Percentiles rank a stretch among this genome's conserved stretches.
phyloP scores from a whole-genome alignment of 2,888 invertebrate species.

The Alviniconcha strummeri region DNA sequence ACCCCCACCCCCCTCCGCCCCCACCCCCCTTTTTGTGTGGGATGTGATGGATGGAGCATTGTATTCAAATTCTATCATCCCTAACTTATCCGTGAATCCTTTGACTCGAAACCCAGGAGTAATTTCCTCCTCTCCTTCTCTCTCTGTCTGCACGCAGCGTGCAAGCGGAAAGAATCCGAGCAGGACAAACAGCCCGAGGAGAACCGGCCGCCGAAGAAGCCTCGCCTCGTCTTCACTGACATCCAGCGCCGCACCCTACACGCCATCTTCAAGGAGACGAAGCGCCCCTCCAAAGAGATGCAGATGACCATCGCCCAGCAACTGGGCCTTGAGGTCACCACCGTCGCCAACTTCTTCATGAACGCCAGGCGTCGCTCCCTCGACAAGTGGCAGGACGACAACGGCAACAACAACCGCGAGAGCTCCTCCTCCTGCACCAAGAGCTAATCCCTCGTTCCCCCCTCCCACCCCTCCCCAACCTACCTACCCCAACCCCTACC shows the following conservation, averaged over 20 bases:
- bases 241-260: conserved; percentile 99
- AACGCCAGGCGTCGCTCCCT: conserved; percentile 93
- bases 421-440: conserved; percentile 54
- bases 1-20: too few species aligned
- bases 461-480: neutral
- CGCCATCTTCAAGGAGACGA: conserved; percentile 99
- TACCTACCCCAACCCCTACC: neutral
- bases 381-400: conserved; percentile 96
- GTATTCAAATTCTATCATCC: too few species aligned
- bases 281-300: conserved; percentile 99
- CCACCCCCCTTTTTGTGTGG: too few species aligned
- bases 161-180: conserved; percentile 78
- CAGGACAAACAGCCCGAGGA: conserved; percentile 64
- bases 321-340: conserved; percentile 95
- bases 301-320: conserved; percentile 99
- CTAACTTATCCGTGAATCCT: too few species aligned
- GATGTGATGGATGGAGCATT: too few species aligned
- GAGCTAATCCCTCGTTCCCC: conserved; percentile 40
- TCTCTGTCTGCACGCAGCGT: conserved; percentile 78
- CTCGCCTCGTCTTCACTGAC: conserved; percentile 99
- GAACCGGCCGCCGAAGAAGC: conserved; percentile 92
- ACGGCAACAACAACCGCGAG: conserved; percentile 77
- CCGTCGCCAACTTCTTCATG: conserved; percentile 99
- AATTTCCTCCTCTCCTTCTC: neutral
- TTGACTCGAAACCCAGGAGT: too few species aligned